Evolutionary conservation across 1,140 invertebrate species (phyloP).

Genomic region (Drosophila lowei): DNA sequence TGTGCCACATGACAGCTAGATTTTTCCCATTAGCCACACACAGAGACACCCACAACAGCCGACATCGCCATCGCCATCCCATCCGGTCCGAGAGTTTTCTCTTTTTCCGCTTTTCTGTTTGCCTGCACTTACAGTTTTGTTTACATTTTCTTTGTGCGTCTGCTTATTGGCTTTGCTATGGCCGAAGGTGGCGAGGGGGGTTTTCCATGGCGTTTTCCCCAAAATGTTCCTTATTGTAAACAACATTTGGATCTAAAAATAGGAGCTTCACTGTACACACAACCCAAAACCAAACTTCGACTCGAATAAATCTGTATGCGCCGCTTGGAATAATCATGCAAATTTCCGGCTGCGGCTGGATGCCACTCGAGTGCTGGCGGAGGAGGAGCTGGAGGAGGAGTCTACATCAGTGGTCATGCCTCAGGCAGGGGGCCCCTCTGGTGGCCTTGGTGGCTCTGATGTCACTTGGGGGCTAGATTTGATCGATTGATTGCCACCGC

Average conservation of each 20-base stretch:
- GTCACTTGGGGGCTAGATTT: too few species aligned
- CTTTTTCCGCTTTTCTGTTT: constrained; percentile 26
- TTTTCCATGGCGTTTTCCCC: constrained; percentile 7
- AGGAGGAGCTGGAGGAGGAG: too few species aligned
- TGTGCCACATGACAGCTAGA: background rate
- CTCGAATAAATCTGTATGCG: constrained; percentile 17
- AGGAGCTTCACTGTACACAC: constrained; percentile 25
- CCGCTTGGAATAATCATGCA: constrained; percentile 43
- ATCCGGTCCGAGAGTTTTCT: too few species aligned
- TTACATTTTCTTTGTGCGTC: constrained; percentile 43
- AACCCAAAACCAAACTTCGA: constrained; percentile 7
- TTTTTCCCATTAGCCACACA: constrained; percentile 35
- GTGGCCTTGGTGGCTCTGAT: too few species aligned
- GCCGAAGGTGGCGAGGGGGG: background rate
- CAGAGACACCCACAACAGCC: constrained; percentile 1
- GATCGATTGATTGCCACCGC: too few species aligned
- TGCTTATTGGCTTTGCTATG: constrained; percentile 40
- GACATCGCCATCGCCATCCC: background rate
- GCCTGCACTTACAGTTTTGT: constrained; percentile 45
- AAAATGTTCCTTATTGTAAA: constrained; percentile 40
- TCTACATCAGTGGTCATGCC: too few species aligned
- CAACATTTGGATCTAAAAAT: constrained; percentile 45
- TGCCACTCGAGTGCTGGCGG: background rate
- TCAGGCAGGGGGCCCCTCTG: too few species aligned
- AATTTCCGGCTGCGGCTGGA: constrained; percentile 54